Percentiles rank a stretch among this genome's conserved stretches.
Conservation (phyloP, 2,888 invertebrate species). For the Meta bourneti region DNA sequence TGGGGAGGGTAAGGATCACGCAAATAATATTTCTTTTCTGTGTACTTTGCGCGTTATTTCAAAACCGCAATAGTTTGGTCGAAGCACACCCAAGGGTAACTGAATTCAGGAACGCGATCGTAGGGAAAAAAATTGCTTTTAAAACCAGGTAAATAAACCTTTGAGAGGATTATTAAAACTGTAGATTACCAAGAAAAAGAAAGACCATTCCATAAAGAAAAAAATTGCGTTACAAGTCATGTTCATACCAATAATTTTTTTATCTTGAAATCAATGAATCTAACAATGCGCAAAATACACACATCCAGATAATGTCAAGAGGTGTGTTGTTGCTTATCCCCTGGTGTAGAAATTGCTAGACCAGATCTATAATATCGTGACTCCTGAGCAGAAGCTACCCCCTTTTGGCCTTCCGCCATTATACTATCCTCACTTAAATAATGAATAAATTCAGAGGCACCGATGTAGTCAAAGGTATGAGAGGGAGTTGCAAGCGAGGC, state of each 20-base stretch:
- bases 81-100: slow-evolving; percentile 2
- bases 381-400: too few species aligned
- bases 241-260: background rate
- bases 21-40: slow-evolving; percentile 42
- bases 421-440: too few species aligned
- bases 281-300: too few species aligned
- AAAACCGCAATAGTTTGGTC: background rate
- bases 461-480: too few species aligned
- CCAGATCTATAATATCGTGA: too few species aligned
- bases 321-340: too few species aligned
- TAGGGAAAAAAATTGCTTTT: slow-evolving; percentile 8
- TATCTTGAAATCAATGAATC: background rate
- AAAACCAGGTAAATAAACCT: background rate
- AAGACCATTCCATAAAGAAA: background rate
- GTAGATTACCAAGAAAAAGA: background rate
- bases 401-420: too few species aligned
- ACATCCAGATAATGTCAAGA: too few species aligned
- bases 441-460: too few species aligned
- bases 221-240: background rate
- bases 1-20: slow-evolving; percentile 36
- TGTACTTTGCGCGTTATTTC: slow-evolving; percentile 1
- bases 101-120: background rate
- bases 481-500: too few species aligned
- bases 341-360: too few species aligned
- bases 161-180: background rate